Evolutionary conservation across 2,113 vertebrate genomes (phyloP).

Genomic region (Campylorhamphus procurvoides): DNA sequence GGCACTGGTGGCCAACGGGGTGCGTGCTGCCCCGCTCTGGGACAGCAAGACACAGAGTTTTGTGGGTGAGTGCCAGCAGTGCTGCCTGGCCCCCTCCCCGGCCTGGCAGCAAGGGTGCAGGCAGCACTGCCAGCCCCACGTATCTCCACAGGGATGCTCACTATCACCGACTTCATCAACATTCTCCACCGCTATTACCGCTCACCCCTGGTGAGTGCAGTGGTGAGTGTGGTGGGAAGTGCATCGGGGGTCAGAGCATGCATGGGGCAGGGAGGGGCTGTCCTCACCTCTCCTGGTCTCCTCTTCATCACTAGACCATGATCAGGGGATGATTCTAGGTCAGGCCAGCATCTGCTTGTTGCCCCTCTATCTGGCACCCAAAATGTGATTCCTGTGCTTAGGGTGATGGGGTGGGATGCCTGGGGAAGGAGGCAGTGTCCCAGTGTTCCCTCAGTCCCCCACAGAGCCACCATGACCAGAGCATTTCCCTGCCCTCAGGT

Average conservation of each 20-base stretch:
- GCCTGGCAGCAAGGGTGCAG: background rate
- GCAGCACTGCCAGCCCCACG: background rate
- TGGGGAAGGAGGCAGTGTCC: background rate
- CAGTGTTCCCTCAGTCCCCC: background rate
- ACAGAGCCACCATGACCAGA: background rate
- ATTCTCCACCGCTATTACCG: conserved; percentile 95
- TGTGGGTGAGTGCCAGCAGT: conserved; percentile 84
- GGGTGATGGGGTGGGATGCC: background rate
- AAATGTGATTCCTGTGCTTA: background rate
- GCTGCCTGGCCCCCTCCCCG: background rate
- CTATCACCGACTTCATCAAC: conserved; percentile 98
- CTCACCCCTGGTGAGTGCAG: conserved; percentile 88
- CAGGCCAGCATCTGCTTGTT: background rate
- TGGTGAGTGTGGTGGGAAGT: background rate
- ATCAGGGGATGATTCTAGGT: background rate
- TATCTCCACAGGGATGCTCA: conserved; percentile 89
- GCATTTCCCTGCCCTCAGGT: conserved; percentile 77
- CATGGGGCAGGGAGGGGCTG: background rate
- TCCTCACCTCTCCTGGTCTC: background rate
- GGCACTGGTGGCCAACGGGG: conserved; percentile 89
- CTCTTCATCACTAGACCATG: background rate
- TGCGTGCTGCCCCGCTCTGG: conserved; percentile 93
- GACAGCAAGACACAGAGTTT: conserved; percentile 91
- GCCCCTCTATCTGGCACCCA: background rate
- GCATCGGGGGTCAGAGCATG: background rate